A percentile compares a stretch with the other conserved stretches of the same genome.
Conservation (phyloP, 2,888 invertebrate species). For the Loripinus fragilis region DNA sequence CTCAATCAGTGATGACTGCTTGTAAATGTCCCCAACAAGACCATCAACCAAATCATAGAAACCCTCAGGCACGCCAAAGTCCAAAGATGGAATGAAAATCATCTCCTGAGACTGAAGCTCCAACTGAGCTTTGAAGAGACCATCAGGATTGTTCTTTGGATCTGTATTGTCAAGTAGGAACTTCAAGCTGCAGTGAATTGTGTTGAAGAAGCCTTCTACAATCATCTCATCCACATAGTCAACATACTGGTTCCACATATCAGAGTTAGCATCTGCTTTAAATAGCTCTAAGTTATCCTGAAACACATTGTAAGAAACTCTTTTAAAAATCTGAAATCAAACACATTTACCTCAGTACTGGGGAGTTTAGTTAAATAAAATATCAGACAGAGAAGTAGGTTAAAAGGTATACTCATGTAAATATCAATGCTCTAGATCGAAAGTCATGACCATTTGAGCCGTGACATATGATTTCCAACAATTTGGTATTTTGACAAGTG, state of each 20-base stretch:
- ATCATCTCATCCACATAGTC: slow-evolving; percentile 93
- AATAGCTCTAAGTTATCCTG: slow-evolving; percentile 92
- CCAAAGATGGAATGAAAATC: slow-evolving; percentile 93
- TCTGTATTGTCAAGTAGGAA: slow-evolving; percentile 97
- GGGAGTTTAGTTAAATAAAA: too few relatives aligned
- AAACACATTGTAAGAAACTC: too few relatives aligned
- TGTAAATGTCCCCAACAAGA: slow-evolving; percentile 91
- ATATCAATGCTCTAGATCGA: too few relatives aligned
- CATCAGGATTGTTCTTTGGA: slow-evolving; percentile 88
- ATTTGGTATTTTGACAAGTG: too few relatives aligned
- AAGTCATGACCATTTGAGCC: too few relatives aligned
- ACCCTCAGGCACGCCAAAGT: slow-evolving; percentile 89
- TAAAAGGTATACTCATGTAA: too few relatives aligned
- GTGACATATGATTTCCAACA: too few relatives aligned
- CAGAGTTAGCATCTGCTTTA: slow-evolving; percentile 88
- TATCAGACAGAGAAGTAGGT: too few relatives aligned
- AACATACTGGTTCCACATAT: slow-evolving; percentile 93
- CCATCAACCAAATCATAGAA: slow-evolving; percentile 91
- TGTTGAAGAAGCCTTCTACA: slow-evolving; percentile 91
- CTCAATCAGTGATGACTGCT: slow-evolving; percentile 91
- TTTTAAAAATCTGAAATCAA: too few relatives aligned
- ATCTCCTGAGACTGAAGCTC: slow-evolving; percentile 89
- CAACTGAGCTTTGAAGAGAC: slow-evolving; percentile 90
- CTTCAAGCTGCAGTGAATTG: slow-evolving; percentile 88
- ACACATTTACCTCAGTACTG: too few relatives aligned